Base-by-base conservation (phyloP, 2,113 vertebrate genomes). In the Sigmodon hispidus region DNA sequence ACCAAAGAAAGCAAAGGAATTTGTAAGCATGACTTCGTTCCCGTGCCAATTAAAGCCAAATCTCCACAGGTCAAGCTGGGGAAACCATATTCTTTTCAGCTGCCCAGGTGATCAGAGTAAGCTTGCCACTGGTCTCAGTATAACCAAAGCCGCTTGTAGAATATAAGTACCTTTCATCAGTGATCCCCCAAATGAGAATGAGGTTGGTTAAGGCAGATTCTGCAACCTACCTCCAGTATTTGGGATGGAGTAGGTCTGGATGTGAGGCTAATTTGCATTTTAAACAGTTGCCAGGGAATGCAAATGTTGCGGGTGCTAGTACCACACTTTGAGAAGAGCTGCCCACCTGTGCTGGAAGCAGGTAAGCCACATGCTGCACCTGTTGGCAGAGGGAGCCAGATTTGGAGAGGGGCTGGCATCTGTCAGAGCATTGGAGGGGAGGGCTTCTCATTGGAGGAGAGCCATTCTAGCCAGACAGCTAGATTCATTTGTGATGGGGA, bases 351-450 rank as follows among this genome's bases (percentile, higher is more conserved):
- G 70, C 84, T 59, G 52, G 67, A 48, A 70, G 63, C 29, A 31
- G 1, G 17, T 75, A 70, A 94, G n/a, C 57, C 65, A 40, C 26
- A 31, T 1, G 22, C 40, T 1, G 52, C 16, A 8, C 52, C 81
- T 63, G 79, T 95, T 40, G 13, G 84, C 80, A 81, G 84, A 91
- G 50, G 57, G 83, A 96, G 81, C 81, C 24, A 43, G 48, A 79
- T 79, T 90, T 31, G 1, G 17, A 26, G 77, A 79, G 43, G 36
- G 92, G 81, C 48, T 19, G 59, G 86, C 75, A 11, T 92, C 31
- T 45, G 34, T 70, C 21, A 34, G 88, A 91, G 36, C 48, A 75
- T 76, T 24, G 80, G 48, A 63, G 90, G 75, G 4, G 24, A 67
- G 67, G n/a, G 36, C 40, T 36, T n/a, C 91, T 73, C 84, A 22